Base-by-base conservation (phyloP, 35 echinoderm and acorn worm genomes). In the Ophioderma brevispina region DNA sequence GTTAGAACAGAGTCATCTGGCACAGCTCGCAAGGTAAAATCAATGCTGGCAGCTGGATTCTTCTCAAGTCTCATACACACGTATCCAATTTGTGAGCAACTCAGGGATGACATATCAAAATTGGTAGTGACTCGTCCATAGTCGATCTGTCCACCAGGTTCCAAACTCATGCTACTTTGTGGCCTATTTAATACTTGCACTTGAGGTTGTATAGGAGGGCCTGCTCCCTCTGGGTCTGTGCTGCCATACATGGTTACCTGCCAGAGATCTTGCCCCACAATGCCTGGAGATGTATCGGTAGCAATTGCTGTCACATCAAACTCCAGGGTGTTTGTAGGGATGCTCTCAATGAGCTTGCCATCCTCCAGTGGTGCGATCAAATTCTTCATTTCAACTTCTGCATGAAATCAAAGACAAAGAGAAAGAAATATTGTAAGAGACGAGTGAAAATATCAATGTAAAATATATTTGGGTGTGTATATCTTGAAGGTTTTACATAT, bases 1-100 rank as follows among this genome's bases (percentile, higher is more conserved):
- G 81, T 64, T 34, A 96, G 49, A 78, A 81, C 82, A 90, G 59
- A 76, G 40, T 85, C 64, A 84, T 96, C 50, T 32, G 94, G 76
- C 39, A 77, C 46, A 31, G 56, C 50, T 34, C 81, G 81, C 46
- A 98, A 37, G 31, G 52, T 79, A 42, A 85, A 98, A 30, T 82
- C 92, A 30, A 88, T 81, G 32, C 88, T 90, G 15, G 96, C 81
- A 19, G 80, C 36, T 50, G 75, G 77, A 19, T 86, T 88, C 49
- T 98, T 98, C 32, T 82, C 31, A 31, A 98, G 80, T 41, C 87
- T 84, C 15, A 87, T 93, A 80, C 96, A 98, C 13, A 98, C 37
- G 76, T 95, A 95, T 17, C 77, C 82, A 40, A 92, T 89, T n/a
- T 94, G 50, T 17, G 36, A 76, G 76, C 96, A 98, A 42, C 55